These are phyloP conservation scores for Notodonta ziczac DNA, from an alignment of 2,888 invertebrate species.

Conservation along the genomic window DNA sequence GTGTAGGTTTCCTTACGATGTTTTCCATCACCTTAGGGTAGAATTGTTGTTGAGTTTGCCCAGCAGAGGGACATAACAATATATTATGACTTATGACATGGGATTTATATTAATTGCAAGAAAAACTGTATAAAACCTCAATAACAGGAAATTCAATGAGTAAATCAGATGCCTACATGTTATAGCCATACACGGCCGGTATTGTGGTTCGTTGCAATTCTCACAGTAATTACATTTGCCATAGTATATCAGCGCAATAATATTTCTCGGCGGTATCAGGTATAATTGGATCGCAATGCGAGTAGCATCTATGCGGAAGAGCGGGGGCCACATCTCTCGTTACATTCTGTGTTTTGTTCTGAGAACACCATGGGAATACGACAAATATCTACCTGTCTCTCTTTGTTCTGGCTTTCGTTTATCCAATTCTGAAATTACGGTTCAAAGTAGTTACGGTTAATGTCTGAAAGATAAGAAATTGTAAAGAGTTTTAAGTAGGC, in stretches of 20 bases:
- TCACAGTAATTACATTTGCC: conserved; percentile 72
- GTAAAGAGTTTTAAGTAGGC: background rate
- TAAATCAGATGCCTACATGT: conserved; percentile 45
- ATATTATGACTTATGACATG: too few relatives aligned
- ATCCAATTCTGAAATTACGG: conserved; percentile 27
- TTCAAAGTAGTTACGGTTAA: conserved; percentile 20
- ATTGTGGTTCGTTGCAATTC: conserved; percentile 66
- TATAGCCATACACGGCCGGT: conserved; percentile 56
- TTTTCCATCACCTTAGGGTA: too few relatives aligned
- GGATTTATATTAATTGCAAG: conserved; percentile 7
- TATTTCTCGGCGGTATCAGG: conserved; percentile 76
- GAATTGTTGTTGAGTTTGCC: too few relatives aligned
- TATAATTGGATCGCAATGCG: conserved; percentile 82
- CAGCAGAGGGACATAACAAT: too few relatives aligned
- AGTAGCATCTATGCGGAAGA: conserved; percentile 80
- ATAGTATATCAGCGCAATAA: conserved; percentile 69
- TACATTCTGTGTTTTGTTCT: conserved; percentile 80
- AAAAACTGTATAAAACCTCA: conserved; percentile 39
- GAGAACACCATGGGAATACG: conserved; percentile 78
- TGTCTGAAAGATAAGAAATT: conserved; percentile 1
- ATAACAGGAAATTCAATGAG: conserved; percentile 53
- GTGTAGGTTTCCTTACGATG: too few relatives aligned
- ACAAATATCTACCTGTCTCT: conserved; percentile 24
- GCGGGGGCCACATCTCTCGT: conserved; percentile 73
- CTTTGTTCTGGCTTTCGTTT: conserved; percentile 31